Percentiles rank a stretch among this genome's conserved stretches.
Conservation (phyloP, 2,797 vertebrate species). For the Mus spretus region DNA sequence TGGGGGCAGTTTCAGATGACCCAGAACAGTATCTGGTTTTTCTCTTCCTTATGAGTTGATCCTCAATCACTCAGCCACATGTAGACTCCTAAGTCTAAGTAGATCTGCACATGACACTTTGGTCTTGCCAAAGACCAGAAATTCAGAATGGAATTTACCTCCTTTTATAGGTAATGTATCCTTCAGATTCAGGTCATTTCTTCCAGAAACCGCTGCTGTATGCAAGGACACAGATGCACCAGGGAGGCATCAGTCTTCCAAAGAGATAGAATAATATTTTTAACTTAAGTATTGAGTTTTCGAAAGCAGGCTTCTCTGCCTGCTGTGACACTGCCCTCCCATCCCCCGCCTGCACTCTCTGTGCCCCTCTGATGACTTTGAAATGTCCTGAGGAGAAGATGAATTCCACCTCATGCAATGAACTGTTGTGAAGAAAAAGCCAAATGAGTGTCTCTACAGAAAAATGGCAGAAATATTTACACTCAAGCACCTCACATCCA, state of each 20-base stretch:
- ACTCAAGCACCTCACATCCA: constrained; percentile 69
- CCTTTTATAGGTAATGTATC: background rate
- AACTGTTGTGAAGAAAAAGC: constrained; percentile 23
- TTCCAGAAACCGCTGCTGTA: background rate
- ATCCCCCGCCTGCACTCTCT: background rate
- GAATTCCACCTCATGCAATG: background rate
- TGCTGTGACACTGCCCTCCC: background rate
- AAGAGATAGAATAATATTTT: background rate
- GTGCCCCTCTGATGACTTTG: constrained; percentile 57
- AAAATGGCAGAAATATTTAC: constrained; percentile 61
- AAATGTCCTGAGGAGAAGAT: constrained; percentile 39
- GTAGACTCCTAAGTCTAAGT: background rate
- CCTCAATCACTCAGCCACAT: no score
- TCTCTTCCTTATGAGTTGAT: background rate
- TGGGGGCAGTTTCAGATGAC: background rate
- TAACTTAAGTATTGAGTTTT: constrained; percentile 31
- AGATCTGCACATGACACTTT: background rate
- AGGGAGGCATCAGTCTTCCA: background rate
- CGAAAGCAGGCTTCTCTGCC: constrained; percentile 26
- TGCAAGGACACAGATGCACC: accelerated
- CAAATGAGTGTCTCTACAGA: constrained; percentile 78
- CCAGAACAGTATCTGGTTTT: background rate
- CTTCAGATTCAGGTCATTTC: background rate
- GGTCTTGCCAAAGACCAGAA: background rate
- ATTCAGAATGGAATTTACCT: background rate